These are phyloP conservation scores for Macrosoma leucophasiata DNA, from an alignment of 2,888 invertebrate species.

Conservation along the genomic window DNA sequence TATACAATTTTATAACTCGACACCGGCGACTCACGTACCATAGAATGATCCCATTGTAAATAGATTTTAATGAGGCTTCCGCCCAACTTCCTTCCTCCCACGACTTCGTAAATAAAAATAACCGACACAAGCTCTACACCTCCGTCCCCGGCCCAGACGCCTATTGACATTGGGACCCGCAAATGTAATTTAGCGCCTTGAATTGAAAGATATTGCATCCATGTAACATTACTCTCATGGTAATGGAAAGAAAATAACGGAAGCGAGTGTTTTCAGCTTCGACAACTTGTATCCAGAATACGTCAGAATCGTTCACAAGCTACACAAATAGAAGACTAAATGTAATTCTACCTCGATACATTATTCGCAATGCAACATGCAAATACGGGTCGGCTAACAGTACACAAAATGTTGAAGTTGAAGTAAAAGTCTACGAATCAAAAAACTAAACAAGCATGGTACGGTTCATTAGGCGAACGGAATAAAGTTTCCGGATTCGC, in stretches of 20 bases:
- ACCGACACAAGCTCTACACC: constrained; percentile 22
- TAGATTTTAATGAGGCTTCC: constrained; percentile 13
- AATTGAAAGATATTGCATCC: constrained; percentile 56
- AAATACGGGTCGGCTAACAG: constrained; percentile 34
- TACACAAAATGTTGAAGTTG: constrained; percentile 34
- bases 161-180: constrained; percentile 38
- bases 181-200: constrained; percentile 52
- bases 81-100: constrained; percentile 10
- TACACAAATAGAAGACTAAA: constrained; percentile 36
- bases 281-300: constrained; percentile 27
- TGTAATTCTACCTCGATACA: constrained; percentile 35
- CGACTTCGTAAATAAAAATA: constrained; percentile 11
- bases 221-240: constrained; percentile 47
- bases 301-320: constrained; percentile 31
- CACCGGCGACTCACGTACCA: too few relatives aligned
- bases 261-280: constrained; percentile 28
- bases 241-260: constrained; percentile 47
- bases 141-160: too few relatives aligned
- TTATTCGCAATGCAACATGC: constrained; percentile 37
- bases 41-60: too few relatives aligned
- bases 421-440: constrained; percentile 43
- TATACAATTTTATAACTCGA: too few relatives aligned
- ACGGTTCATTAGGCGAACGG: constrained; percentile 52
- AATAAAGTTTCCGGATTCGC: constrained; percentile 32
- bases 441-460: constrained; percentile 39